Evolutionary conservation across 2,888 invertebrate genomes (phyloP), one percentile per base, ranked within the genome.

Genomic region (Druceiella hillmani): DNA sequence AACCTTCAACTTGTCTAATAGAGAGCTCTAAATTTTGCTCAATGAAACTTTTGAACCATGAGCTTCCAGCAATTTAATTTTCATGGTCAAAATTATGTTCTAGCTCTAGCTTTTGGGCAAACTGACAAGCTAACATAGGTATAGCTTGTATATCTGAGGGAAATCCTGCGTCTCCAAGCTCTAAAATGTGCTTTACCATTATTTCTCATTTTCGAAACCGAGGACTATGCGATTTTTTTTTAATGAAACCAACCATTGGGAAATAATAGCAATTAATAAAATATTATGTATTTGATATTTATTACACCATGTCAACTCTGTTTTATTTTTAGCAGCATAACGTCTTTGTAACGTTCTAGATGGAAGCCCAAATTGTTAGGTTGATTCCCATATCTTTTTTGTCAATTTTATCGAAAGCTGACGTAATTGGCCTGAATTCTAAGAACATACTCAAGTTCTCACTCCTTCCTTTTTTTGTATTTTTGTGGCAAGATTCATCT

Each of bases 1-100:
- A 45, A 36, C 51, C 50, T 50, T 57, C 52, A 24, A 52, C 44
- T 45, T 56, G 51, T 48, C 51, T 36, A 25, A 52, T 26, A 29
- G 38, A 34, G 9, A 54, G 37, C 24, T 51, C 50, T 27, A 33
- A 36, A 20, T 50, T 33, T 35, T 43, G 36, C n/a, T 35, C 24
- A n/a, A 35, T 22, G 45, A 50, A 51, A 11, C 38, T 45, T 25
- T 36, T 22, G 15, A 55, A 43, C 54, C 52, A 55, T 28, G 41
- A 41, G 40, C 25, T 40, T 22, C 54, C 55, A 39, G 51, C 53
- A 41, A 41, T 52, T 33, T 50, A 12, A 17, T 20, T 49, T 40
- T 47, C 38, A 26, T 48, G 40, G 38, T 53, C 41, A 45, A 53
- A 55, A 38, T 48, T 50, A 36, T 53, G 49, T 34, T 51, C 43